Percentiles rank a stretch among this genome's conserved stretches.
Evolutionary conservation across 2,113 vertebrate genomes (phyloP).

Genomic region (Probosciger aterrimus): DNA sequence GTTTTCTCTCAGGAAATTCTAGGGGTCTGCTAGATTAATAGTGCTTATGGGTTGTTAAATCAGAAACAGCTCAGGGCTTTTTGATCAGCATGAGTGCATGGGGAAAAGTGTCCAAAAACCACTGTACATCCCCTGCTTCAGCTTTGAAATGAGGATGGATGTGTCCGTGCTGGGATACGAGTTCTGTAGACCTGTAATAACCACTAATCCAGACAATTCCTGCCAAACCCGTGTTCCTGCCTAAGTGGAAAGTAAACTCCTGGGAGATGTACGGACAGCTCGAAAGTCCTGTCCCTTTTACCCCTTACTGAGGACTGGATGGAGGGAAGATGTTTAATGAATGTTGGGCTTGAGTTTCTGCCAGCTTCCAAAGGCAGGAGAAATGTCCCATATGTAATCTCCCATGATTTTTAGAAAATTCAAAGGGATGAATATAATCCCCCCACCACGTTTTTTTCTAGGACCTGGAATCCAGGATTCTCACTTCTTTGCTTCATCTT

Average conservation of each 20-base stretch:
- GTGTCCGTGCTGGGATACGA: fast-evolving
- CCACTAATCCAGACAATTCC: neutral
- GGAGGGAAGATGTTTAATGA: neutral
- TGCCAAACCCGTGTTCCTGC: neutral
- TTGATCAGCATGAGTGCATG: neutral
- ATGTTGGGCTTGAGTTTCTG: neutral
- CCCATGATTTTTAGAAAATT: neutral
- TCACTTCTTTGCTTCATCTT: neutral
- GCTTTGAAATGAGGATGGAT: neutral
- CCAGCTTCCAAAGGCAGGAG: neutral
- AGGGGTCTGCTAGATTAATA: neutral
- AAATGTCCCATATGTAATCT: neutral
- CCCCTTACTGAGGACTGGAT: neutral
- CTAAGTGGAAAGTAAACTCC: neutral
- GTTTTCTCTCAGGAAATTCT: conserved; percentile 19
- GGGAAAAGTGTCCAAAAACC: neutral
- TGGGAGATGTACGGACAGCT: neutral
- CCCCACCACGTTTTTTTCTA: neutral
- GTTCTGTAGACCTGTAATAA: neutral
- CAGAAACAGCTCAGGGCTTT: neutral
- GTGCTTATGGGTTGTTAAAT: neutral
- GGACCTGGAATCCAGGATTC: neutral
- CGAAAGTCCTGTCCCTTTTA: neutral
- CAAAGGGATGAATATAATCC: neutral
- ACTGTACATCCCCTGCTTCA: fast-evolving